phyloP scores from a whole-genome alignment of 2,797 vertebrate species.

The Gallinago stenura region DNA sequence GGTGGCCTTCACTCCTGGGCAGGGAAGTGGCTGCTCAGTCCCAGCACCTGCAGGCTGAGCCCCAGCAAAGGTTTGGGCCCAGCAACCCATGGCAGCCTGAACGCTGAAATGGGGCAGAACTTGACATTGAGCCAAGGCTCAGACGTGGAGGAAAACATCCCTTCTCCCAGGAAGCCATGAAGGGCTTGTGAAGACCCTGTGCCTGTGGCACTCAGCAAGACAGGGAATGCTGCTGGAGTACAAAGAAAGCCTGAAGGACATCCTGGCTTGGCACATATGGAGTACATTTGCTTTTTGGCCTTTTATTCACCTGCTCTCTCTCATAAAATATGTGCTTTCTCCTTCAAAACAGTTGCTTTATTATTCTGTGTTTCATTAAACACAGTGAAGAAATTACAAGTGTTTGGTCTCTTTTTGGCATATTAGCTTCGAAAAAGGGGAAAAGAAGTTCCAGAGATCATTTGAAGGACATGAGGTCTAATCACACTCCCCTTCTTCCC shows the following conservation, averaged over 20 bases:
- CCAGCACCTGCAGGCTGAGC: not conserved
- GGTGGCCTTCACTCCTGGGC: not conserved
- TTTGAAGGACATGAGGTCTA: not conserved
- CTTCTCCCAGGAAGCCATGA: not conserved
- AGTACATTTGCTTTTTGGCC: not conserved
- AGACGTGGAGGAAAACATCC: not conserved
- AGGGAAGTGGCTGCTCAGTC: not conserved
- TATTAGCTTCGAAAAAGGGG: not conserved
- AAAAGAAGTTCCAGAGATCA: not conserved
- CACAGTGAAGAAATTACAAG: not conserved
- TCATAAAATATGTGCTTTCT: not conserved
- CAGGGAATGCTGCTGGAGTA: not conserved
- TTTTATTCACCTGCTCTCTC: not conserved
- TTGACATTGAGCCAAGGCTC: not conserved
- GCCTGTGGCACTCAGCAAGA: not conserved
- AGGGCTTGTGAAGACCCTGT: not conserved
- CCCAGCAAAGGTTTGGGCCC: fast-evolving
- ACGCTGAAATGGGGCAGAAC: fast-evolving
- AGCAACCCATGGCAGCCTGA: fast-evolving
- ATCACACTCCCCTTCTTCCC: not conserved
- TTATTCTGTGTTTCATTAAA: not conserved
- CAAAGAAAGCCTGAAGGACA: not conserved
- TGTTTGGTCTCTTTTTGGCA: not conserved
- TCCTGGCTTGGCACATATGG: not conserved
- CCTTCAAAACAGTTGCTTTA: not conserved